These are phyloP conservation scores for Drosophila lowei DNA, from an alignment of 1,140 invertebrate species.

Conservation along the genomic window DNA sequence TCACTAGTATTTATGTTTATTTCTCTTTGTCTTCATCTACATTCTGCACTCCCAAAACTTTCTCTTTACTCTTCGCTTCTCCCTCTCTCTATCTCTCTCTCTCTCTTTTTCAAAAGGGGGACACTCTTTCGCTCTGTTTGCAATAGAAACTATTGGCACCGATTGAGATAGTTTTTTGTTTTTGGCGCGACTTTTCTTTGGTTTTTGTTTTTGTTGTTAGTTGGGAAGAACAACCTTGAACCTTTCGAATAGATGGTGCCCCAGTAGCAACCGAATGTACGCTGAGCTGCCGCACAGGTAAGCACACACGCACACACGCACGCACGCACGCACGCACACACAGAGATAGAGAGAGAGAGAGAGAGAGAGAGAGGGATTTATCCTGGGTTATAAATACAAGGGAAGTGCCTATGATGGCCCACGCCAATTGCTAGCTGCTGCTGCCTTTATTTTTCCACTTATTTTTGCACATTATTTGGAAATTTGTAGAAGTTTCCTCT, in stretches of 20 bases:
- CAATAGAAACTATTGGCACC: slow-evolving; percentile 26
- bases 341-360: too few species aligned
- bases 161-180: slow-evolving; percentile 30
- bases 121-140: background rate
- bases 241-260: slow-evolving; percentile 30
- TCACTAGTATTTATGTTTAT: slow-evolving; percentile 34
- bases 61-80: too few species aligned
- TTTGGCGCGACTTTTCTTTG: slow-evolving; percentile 40
- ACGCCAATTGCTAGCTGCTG: slow-evolving; percentile 6
- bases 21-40: slow-evolving; percentile 3
- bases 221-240: slow-evolving; percentile 49
- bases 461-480: too few species aligned
- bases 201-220: slow-evolving; percentile 2
- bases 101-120: too few species aligned
- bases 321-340: background rate
- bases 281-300: slow-evolving; percentile 26
- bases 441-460: too few species aligned
- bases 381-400: background rate
- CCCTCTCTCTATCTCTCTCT: too few species aligned
- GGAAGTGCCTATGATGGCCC: background rate
- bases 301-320: slow-evolving; percentile 12
- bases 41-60: slow-evolving; percentile 2
- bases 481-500: too few species aligned
- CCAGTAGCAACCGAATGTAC: slow-evolving; percentile 1
- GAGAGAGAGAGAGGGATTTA: background rate